Percentiles rank a stretch among this genome's conserved stretches.
phyloP scores from a whole-genome alignment of 1,140 invertebrate species.

The Papilio xuthus region DNA sequence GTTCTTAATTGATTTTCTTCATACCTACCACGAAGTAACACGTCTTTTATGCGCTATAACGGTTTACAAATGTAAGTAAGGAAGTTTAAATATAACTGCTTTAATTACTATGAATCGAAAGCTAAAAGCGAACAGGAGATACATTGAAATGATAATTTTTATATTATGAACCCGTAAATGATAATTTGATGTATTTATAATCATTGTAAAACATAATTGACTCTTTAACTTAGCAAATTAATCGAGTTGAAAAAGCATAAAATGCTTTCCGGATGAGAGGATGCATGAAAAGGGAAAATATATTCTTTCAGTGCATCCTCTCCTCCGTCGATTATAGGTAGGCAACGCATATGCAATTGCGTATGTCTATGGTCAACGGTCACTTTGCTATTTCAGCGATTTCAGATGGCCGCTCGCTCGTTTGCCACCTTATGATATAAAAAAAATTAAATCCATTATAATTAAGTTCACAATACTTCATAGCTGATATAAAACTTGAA shows the following conservation, averaged over 20 bases:
- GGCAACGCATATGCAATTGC: too few species aligned
- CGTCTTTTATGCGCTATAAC: conserved; percentile 1
- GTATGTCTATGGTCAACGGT: too few species aligned
- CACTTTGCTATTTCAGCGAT: too few species aligned
- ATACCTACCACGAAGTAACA: conserved; percentile 5
- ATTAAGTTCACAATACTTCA: conserved; percentile 7
- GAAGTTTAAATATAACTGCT: background rate
- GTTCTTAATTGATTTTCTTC: conserved; percentile 23
- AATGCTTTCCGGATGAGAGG: too few species aligned
- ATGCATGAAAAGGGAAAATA: too few species aligned
- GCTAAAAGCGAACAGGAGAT: background rate
- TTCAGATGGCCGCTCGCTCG: too few species aligned
- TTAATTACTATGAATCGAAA: background rate
- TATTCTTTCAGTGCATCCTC: too few species aligned
- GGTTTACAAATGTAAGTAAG: background rate
- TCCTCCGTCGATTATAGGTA: too few species aligned
- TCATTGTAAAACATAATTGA: background rate
- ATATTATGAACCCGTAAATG: background rate
- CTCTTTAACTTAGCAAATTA: background rate
- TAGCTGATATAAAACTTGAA: background rate
- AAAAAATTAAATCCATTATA: background rate
- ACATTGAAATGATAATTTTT: background rate
- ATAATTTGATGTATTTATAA: background rate
- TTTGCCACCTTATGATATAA: too few species aligned
- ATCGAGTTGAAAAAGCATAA: background rate